These are phyloP conservation scores for Eira barbara DNA, from an alignment of 2,113 vertebrate genomes.

Conservation along the genomic window DNA sequence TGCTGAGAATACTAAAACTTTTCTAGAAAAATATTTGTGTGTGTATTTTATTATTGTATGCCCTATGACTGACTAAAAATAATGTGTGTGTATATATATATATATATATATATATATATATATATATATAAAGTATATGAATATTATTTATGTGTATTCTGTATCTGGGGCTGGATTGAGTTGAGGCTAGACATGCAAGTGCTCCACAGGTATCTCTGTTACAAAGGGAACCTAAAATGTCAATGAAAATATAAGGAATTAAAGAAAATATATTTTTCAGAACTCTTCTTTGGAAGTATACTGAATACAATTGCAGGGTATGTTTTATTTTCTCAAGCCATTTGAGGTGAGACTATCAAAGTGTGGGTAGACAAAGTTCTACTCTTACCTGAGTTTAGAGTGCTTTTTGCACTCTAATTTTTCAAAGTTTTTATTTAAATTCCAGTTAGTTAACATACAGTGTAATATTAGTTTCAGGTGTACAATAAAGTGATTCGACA, in stretches of 20 bases:
- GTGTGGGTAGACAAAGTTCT: not conserved
- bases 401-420: not conserved
- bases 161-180: not conserved
- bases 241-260: not conserved
- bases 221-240: not conserved
- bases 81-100: not conserved
- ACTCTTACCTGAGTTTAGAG: not conserved
- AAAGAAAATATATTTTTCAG: not conserved
- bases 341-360: not conserved
- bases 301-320: not conserved
- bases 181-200: not conserved
- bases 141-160: not conserved
- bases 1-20: not conserved
- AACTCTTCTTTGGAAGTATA: not conserved
- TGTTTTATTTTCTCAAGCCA: constrained; percentile 36
- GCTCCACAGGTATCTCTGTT: not conserved
- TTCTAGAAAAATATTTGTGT: not conserved
- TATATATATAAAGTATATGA: not conserved
- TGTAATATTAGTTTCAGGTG: not conserved
- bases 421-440: not conserved
- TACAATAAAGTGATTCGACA: not conserved
- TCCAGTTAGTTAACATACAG: not conserved
- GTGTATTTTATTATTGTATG: not conserved
- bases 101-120: not conserved
- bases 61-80: not conserved